phyloP scores from a whole-genome alignment of 2,888 invertebrate genomes.

The Nymphalis c-album region DNA sequence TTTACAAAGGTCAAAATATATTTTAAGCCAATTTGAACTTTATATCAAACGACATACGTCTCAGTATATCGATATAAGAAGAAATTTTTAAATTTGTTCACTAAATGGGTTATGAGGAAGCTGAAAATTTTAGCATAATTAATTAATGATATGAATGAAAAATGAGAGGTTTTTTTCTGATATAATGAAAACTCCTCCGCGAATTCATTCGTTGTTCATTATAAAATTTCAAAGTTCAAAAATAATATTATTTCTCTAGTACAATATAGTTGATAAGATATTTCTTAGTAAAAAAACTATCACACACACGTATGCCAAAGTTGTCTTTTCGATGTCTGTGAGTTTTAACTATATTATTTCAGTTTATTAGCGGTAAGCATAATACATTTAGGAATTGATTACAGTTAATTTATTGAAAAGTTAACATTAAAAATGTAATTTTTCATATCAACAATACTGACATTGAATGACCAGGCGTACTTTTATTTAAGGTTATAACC shows the following conservation, averaged over 20 bases:
- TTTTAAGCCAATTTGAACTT: conserved; percentile 19
- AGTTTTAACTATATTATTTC: no score
- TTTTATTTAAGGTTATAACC: no score
- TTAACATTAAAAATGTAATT: no score
- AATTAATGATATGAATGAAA: conserved; percentile 40
- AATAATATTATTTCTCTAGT: not conserved
- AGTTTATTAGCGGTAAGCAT: no score
- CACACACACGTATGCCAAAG: not conserved
- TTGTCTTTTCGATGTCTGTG: no score
- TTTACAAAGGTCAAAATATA: conserved; percentile 10
- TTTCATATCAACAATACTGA: no score
- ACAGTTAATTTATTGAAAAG: no score
- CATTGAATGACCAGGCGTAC: no score
- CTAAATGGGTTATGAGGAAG: conserved; percentile 36
- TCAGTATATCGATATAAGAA: conserved; percentile 4
- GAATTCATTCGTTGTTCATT: not conserved
- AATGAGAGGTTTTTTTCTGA: conserved; percentile 20
- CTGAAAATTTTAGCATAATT: conserved; percentile 44
- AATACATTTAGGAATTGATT: no score
- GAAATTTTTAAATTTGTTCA: conserved; percentile 1
- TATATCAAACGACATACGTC: conserved; percentile 26
- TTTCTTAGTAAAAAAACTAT: not conserved
- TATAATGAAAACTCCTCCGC: not conserved
- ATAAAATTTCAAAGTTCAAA: not conserved
- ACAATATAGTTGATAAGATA: not conserved